Conservation (phyloP, 2,888 invertebrate species). For the Lasius fuliginosus region DNA sequence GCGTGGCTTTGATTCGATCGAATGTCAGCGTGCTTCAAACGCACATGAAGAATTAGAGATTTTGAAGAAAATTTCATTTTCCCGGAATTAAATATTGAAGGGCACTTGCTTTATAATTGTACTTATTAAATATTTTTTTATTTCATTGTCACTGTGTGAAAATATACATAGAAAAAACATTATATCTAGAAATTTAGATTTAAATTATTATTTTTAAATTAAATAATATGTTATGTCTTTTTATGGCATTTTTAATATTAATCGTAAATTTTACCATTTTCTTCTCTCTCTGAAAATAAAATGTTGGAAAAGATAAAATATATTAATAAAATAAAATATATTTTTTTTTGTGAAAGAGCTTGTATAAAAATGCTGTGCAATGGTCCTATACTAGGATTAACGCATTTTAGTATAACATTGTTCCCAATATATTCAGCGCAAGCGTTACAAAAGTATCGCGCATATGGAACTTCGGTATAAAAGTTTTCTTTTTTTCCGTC, state of each 20-base stretch:
- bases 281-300: neutral
- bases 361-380: constrained; percentile 1
- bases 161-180: neutral
- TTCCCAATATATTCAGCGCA: constrained; percentile 5
- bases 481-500: constrained; percentile 14
- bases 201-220: constrained; percentile 1
- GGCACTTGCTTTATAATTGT: neutral
- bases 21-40: constrained; percentile 10
- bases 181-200: neutral
- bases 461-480: neutral
- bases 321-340: too few species aligned
- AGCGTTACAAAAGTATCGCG: neutral
- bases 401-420: constrained; percentile 15
- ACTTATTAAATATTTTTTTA: neutral
- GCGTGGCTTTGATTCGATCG: constrained; percentile 35
- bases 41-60: constrained; percentile 29
- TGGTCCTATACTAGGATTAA: neutral
- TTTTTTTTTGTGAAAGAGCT: neutral
- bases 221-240: neutral
- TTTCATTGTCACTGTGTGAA: neutral
- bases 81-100: neutral
- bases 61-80: neutral
- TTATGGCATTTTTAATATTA: constrained; percentile 5
- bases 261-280: neutral
- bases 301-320: constrained; percentile 8